phyloP scores from a whole-genome alignment of 1,140 invertebrate genomes.

The Agrilus planipennis region DNA sequence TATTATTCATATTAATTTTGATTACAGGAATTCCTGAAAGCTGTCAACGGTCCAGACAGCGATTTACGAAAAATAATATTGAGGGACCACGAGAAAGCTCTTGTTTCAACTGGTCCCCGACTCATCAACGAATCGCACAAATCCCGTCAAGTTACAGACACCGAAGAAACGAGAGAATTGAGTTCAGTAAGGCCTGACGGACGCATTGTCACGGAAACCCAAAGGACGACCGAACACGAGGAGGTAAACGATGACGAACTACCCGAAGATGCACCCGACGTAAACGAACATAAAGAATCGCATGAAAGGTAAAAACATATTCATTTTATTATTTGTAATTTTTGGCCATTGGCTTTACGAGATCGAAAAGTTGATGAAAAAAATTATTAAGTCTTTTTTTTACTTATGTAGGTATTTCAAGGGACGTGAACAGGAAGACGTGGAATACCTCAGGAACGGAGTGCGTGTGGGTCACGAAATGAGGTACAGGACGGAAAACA shows the following conservation, averaged over 20 bases:
- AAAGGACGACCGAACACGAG: conserved; percentile 70
- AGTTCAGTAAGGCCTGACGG: conserved; percentile 52
- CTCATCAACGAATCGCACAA: conserved; percentile 64
- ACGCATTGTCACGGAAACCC: conserved; percentile 70
- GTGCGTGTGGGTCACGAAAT: conserved; percentile 61
- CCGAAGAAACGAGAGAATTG: conserved; percentile 56
- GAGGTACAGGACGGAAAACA: conserved; percentile 64
- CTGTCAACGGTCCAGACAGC: conserved; percentile 51
- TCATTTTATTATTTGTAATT: not conserved
- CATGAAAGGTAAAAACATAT: conserved; percentile 35
- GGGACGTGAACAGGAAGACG: conserved; percentile 51
- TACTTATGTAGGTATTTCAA: conserved; percentile 26
- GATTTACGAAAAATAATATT: conserved; percentile 57
- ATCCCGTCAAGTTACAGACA: conserved; percentile 68
- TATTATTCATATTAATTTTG: conserved; percentile 12
- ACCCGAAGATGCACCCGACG: conserved; percentile 41
- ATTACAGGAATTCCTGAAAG: conserved; percentile 58
- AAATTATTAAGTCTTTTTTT: conserved; percentile 1
- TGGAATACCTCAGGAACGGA: conserved; percentile 64
- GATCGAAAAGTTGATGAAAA: no score
- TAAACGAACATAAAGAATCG: conserved; percentile 41
- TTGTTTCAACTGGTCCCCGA: conserved; percentile 51
- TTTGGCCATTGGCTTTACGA: no score
- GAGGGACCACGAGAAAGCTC: conserved; percentile 35
- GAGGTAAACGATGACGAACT: conserved; percentile 66